Evolutionary conservation across 2,113 vertebrate genomes (phyloP), one percentile per base, ranked within the genome.

Genomic region (Cheirogaleus medius): DNA sequence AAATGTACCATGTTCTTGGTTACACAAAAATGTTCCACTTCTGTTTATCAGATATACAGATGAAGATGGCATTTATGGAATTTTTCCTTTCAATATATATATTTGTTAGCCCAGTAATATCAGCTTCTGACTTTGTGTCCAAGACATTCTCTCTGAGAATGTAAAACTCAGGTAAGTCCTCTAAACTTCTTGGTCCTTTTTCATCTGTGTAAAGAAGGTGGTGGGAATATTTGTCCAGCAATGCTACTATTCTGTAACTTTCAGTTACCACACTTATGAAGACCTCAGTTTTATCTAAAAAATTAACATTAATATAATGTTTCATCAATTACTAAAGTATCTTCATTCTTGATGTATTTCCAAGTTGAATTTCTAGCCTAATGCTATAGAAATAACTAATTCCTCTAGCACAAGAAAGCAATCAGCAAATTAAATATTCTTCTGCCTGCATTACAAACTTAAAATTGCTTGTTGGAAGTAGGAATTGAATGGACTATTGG

Each of bases 311-410:
- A 80, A 39, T 42, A 42, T 42, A 64, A 52, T 37, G 34, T 74
- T 83, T 87, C 84, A 34, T 90, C 23, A 47, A 12, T 78, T 68
- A 83, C 12, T 68, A 76, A 80, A 63, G 5, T 92, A 87, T 68
- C 15, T 95, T 52, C 34, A 80, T 68, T 12, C 6, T 94, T 91
- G 73, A 71, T 81, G 2, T 77, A 14, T 94, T 95, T 95, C 9
- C 52, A 94, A 93, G 17, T 71, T 82, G 12, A 73, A 68, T 95
- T 93, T 96, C 32, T 74, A 93, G 37, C 8, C 37, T 52, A 78
- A n/a, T 69, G 8, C 52, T 4, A 73, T 27, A 94, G 52, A 92
- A 94, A 92, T 91, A 21, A 92, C 73, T 56, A 78, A 74, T 71
- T 90, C 10, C 1, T 91, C 21, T 77, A 44, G 34, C 21, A 20